Percentiles rank a stretch among this genome's conserved stretches.
phyloP scores from a whole-genome alignment of 2,888 invertebrate genomes.

The Fragum whitleyi region DNA sequence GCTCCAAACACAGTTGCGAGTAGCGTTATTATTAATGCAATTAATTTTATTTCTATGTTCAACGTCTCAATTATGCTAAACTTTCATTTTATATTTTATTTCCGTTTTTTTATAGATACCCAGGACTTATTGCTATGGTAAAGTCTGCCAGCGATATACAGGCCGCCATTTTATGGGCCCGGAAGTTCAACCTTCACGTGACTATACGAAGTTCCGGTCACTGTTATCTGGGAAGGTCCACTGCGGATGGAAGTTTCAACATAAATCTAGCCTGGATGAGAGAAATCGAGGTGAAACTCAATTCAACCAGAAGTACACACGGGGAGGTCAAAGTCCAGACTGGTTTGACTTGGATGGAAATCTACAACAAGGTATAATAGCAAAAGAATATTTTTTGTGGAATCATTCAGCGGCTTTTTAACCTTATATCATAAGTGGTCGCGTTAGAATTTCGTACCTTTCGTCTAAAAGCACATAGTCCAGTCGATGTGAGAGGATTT shows the following conservation, averaged over 20 bases:
- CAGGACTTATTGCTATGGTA: slow-evolving; percentile 55
- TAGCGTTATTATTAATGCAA: too few species aligned
- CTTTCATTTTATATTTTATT: too few species aligned
- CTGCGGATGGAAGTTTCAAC: slow-evolving; percentile 55
- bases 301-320: slow-evolving; percentile 48
- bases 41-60: too few species aligned
- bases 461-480: too few species aligned
- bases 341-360: slow-evolving; percentile 64
- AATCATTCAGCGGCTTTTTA: too few species aligned
- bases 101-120: slow-evolving; percentile 40
- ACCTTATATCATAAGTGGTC: too few species aligned
- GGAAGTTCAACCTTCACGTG: slow-evolving; percentile 60
- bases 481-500: too few species aligned
- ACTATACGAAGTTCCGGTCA: slow-evolving; percentile 69
- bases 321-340: slow-evolving; percentile 70
- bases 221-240: slow-evolving; percentile 68
- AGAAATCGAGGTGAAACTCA: slow-evolving; percentile 45
- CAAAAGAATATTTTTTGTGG: too few species aligned
- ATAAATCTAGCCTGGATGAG: slow-evolving; percentile 67
- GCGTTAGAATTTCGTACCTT: too few species aligned
- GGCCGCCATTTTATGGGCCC: slow-evolving; percentile 64
- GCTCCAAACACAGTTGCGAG: too few species aligned
- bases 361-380: slow-evolving; percentile 66
- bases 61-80: too few species aligned
- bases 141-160: slow-evolving; percentile 63